Conservation (phyloP, 2,888 invertebrate genomes). For the Lycophotia porphyrea region DNA sequence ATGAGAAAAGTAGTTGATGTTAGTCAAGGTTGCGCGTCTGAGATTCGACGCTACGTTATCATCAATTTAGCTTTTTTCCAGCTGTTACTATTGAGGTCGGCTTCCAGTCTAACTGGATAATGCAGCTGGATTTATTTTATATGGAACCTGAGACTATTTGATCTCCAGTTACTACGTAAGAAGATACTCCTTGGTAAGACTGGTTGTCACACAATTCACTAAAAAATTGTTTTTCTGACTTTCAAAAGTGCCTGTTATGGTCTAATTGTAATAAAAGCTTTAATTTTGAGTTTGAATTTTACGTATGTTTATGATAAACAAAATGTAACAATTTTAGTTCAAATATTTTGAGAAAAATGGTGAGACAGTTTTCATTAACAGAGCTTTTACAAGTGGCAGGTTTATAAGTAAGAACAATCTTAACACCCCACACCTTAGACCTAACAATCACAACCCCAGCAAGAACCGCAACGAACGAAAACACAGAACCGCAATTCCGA, state of each 20-base stretch:
- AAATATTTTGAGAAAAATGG: not conserved
- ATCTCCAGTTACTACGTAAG: not conserved
- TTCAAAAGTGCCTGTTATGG: no score
- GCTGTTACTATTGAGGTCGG: not conserved
- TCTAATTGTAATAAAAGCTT: no score
- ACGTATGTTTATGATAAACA: not conserved
- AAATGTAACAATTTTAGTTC: not conserved
- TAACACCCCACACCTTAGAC: not conserved
- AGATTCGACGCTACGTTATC: not conserved
- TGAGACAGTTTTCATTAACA: not conserved
- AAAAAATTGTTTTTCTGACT: no score
- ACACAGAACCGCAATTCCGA: constrained; percentile 38
- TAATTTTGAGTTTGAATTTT: no score
- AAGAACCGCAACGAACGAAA: constrained; percentile 35
- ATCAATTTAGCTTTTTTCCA: not conserved
- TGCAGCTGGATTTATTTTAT: no score
- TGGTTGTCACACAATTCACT: no score
- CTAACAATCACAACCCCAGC: constrained; percentile 26
- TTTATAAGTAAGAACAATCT: not conserved
- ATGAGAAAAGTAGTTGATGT: no score
- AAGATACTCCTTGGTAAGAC: not conserved
- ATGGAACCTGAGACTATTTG: not conserved
- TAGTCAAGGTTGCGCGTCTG: not conserved
- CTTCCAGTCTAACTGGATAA: not conserved
- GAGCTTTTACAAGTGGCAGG: not conserved